Evolutionary conservation across 2,113 vertebrate species (phyloP).

Genomic region (Ardeotis arabs): DNA sequence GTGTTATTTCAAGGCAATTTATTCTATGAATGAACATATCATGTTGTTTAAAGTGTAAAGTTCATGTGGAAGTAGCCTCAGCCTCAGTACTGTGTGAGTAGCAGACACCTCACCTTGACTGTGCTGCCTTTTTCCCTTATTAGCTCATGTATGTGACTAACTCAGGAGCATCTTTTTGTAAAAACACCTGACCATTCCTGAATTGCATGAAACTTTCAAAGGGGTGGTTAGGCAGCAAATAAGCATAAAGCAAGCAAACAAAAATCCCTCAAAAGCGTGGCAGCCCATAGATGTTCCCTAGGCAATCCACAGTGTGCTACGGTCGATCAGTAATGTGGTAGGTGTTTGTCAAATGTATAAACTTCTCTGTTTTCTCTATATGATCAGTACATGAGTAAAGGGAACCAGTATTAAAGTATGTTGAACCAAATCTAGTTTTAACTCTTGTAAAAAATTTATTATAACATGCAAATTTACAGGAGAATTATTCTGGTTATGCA

Average conservation of each 20-base stretch:
- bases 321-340: background rate
- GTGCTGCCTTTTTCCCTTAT: background rate
- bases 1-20: background rate
- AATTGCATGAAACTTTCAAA: background rate
- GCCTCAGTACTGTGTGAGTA: background rate
- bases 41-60: background rate
- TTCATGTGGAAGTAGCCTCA: background rate
- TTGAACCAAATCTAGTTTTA: background rate
- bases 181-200: background rate
- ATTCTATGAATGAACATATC: background rate
- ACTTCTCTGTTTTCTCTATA: background rate
- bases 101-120: background rate
- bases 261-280: background rate
- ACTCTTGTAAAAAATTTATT: background rate
- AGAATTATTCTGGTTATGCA: background rate
- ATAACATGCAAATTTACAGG: background rate
- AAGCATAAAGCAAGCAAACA: background rate
- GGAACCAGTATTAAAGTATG: background rate
- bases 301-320: background rate
- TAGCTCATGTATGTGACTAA: background rate
- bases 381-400: background rate
- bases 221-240: background rate
- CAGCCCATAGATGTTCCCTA: constrained; percentile 10
- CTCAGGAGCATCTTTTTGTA: background rate
- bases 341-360: background rate